These are phyloP conservation scores for Diarsia brunnea DNA, from an alignment of 2,888 invertebrate genomes.

Conservation along the genomic window DNA sequence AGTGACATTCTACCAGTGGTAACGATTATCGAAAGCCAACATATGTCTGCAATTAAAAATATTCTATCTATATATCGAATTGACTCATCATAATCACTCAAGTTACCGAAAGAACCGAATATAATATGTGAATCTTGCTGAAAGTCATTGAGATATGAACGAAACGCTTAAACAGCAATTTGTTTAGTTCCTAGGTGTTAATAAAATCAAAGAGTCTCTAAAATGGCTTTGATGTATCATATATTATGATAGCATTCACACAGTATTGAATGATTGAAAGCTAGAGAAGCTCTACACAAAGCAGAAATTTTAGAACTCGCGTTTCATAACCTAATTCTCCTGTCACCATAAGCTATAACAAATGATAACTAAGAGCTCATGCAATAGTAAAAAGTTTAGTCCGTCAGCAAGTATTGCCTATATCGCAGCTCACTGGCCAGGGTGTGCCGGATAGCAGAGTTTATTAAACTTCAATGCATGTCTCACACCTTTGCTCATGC, in stretches of 20 bases:
- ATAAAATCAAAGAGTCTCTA: no score
- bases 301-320: not conserved
- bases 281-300: not conserved
- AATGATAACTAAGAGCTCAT: not conserved
- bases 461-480: constrained; percentile 16
- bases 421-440: not conserved
- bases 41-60: no score
- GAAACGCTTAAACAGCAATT: not conserved
- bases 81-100: no score
- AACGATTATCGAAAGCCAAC: not conserved
- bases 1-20: not conserved
- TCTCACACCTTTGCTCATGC: constrained; percentile 3
- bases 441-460: not conserved
- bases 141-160: not conserved
- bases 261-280: not conserved
- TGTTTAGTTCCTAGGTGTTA: not conserved
- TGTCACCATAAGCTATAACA: not conserved
- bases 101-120: not conserved
- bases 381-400: not conserved
- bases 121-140: not conserved
- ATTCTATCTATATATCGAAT: no score
- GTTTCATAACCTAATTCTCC: not conserved
- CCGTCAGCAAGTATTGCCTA: not conserved
- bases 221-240: no score
- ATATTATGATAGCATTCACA: no score